Base-by-base conservation (phyloP, 2,888 invertebrate genomes). In the Sinhomidia bicolor region DNA sequence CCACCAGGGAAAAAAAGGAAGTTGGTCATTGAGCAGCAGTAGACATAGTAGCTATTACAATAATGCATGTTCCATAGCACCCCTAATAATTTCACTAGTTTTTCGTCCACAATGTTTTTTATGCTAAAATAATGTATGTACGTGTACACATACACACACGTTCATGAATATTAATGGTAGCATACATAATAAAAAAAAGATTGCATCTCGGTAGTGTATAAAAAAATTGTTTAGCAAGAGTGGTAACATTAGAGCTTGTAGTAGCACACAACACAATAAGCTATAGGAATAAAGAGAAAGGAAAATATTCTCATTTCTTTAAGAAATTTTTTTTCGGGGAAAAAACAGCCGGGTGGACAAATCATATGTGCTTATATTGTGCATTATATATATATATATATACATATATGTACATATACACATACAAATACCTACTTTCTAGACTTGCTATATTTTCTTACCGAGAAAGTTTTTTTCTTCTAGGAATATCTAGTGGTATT, bases 141-240 rank as follows among this genome's bases (percentile, higher is more conserved):
- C 14, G 12, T 20, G 57, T 57, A 57, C 20, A 57, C 57, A 20
- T 12, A 12, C 62, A 32, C n/a, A 32, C 62, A 62, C 17, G 32
- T 32, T 9, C n/a, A 62, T 62, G 29, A 62, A 62, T 32, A 32
- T 62, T 29, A 32, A 62, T 62, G 10, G 62, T 32, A n/a, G 29
- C 32, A 62, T 62, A n/a, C 29, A 62, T 32, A 62, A 62, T 62
- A 62, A 62, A 62, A 32, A n/a, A 32, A 62, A 32, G 62, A 62
- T 26, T n/a, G 3, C 32, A 62, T 62, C 32, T 62, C 32, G 2
- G 5, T 57, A 23, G 51, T 57, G 23, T 12, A 23, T 7, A 17
- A 54, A 3, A 5, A 26, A 23, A 26, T 23, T 57, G 17, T 57
- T 57, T 23, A 17, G 57, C 0, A 47, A 57, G 23, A 23, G 51